Conservation (phyloP, 2,113 vertebrate species). For the Lycaon pictus region DNA sequence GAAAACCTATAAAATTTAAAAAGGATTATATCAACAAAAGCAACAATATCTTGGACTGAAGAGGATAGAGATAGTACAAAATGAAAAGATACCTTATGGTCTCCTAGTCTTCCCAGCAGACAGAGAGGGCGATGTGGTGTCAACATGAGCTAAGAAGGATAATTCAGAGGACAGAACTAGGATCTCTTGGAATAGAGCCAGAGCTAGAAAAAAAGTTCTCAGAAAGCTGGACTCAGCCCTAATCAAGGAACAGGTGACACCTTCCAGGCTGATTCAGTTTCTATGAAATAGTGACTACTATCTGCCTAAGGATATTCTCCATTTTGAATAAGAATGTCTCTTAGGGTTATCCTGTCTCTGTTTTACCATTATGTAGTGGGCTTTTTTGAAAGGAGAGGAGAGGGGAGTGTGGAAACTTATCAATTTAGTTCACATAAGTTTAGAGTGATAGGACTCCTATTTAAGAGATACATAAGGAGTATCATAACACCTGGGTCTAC, state of each 20-base stretch:
- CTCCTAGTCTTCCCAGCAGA: background rate
- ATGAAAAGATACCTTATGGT: background rate
- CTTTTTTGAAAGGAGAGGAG: background rate
- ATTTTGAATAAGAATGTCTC: background rate
- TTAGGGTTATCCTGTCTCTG: background rate
- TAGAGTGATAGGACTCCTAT: background rate
- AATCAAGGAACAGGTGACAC: background rate
- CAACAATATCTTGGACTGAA: background rate
- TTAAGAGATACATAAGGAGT: background rate
- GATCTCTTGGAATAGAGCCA: background rate
- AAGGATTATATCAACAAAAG: background rate
- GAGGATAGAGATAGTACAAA: background rate
- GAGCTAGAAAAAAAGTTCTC: background rate
- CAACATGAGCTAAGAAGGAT: background rate
- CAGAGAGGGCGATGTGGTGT: background rate
- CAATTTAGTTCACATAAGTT: background rate
- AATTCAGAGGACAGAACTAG: background rate
- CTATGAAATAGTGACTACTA: background rate
- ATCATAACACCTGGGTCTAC: background rate
- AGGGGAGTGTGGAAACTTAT: background rate
- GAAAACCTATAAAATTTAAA: background rate
- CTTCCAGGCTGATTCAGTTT: background rate
- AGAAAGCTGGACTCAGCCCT: too few relatives aligned
- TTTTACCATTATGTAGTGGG: background rate
- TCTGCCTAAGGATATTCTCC: background rate